Evolutionary conservation across 2,888 invertebrate species (phyloP), one percentile per base, ranked within the genome.

Genomic region (Cheilosia impressa): DNA sequence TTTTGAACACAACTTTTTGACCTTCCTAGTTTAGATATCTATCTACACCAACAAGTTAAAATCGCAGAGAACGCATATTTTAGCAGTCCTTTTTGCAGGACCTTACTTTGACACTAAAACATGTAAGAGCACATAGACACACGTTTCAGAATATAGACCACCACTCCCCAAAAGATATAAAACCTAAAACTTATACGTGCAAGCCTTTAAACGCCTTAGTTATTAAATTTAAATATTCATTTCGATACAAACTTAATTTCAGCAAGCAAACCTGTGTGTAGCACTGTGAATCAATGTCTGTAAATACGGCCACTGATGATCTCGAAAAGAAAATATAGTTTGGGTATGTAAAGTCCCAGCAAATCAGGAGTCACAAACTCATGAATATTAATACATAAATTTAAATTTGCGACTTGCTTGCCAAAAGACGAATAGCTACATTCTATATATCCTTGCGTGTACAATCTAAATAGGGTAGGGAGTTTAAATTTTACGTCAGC

Each of bases 381-480:
- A 63, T 63, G 63, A 63, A 63, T 63, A 47, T 63, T 63, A 50
- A 63, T n/a, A n/a, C n/a, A n/a, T 62, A 62, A 47, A 62, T 31
- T 45, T 17, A 47, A 47, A 62, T 47, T n/a, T 19, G 10, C 34
- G 47, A 27, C 45, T 62, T 27, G 62, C 43, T 27, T 47, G 43
- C 27, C 31, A 45, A 15, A 45, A 45, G 27, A 13, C 13, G 34
- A 38, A 6, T 15, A 3, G n/a, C 10, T 7, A 34, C 38, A 22
- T 58, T 15, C 22, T 22, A 22, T 45, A 45, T 41, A 41, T 22
- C 38, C 38, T 58, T 19, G 22, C 15, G 38, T 15, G 38, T 22
- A 58, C 41, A 38, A 15, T 58, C 22, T 58, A 38, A 58, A 58
- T 38, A 22, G 57, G 38, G 38, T 38, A 22, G 58, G 38, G 38